Percentiles rank a stretch among this genome's conserved stretches.
phyloP scores from a whole-genome alignment of 2,113 vertebrate species.

The Brachirus orientalis region DNA sequence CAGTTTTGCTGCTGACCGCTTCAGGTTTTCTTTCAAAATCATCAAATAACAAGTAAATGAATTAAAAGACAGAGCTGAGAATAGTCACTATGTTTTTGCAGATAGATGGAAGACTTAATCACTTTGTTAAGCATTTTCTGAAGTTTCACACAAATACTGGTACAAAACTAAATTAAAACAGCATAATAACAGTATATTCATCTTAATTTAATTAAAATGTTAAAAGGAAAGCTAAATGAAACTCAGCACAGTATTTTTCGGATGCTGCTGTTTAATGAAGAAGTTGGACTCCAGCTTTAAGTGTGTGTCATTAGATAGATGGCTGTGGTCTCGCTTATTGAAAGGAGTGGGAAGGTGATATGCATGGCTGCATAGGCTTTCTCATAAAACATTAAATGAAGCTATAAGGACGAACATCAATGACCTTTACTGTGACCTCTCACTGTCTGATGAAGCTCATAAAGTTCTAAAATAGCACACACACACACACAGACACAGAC shows the following conservation, averaged over 20 bases:
- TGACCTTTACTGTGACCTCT: conserved; percentile 61
- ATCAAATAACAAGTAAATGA: not conserved
- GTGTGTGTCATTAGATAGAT: conserved; percentile 37
- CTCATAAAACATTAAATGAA: conserved; percentile 72
- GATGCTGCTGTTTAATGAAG: conserved; percentile 33
- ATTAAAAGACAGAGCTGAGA: not conserved
- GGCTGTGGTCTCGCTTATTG: conserved; percentile 20
- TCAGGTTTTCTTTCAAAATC: no score
- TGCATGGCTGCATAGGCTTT: conserved; percentile 46
- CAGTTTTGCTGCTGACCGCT: no score
- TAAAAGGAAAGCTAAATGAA: conserved; percentile 6
- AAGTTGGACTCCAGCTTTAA: conserved; percentile 14
- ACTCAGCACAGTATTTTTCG: not conserved
- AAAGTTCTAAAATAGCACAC: conserved; percentile 17
- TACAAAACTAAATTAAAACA: no score
- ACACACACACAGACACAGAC: conserved; percentile 1
- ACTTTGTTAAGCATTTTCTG: no score
- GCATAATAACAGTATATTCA: not conserved
- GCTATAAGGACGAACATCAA: conserved; percentile 47
- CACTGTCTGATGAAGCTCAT: conserved; percentile 54
- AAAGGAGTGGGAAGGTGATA: conserved; percentile 42
- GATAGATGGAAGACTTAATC: not conserved
- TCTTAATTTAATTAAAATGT: not conserved
- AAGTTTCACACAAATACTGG: not conserved
- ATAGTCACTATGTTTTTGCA: not conserved